Base-by-base conservation (phyloP, 2,113 vertebrate species). In the Neolamprologus brichardi region DNA sequence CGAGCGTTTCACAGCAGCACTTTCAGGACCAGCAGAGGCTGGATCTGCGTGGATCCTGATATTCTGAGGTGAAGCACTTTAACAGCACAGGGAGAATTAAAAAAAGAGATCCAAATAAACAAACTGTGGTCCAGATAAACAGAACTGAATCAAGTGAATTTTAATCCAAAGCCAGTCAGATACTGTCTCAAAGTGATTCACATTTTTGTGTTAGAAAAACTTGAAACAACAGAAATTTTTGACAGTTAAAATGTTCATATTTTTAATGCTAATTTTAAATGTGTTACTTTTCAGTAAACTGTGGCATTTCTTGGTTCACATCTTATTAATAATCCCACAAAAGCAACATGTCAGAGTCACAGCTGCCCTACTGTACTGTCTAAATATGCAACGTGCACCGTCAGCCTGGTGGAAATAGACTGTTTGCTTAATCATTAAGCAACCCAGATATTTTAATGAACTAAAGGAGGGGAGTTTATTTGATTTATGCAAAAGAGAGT, bases 41-140 rank as follows among this genome's bases (percentile, higher is more conserved):
- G 23, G 39, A 75, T 18, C 70, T 46, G 41, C 14, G 8, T 44
- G 20, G 67, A 3, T 10, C 39, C 39, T 44, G 20, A 28, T 46
- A 7, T 28, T 75, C 23, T 46, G 8, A 46, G 8, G 15, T 15
- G 20, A 28, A 75, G 15, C 4, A 7, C 41, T 23, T 41, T 70
- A 41, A 70, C 8, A 15, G 7, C 37, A 0, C 64, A 41, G 5
- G 2, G 0, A 70, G 2, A 70, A 41, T 70, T 3, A 0, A 4
- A 41, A n/a, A 30, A 41, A 44, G 39, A 39, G 1, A 25, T 25
- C 67, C 67, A 44, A 25, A 44, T 44, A 44, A 70, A 72, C 13
- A 41, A 44, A 46, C 13, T 1, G 0, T 34, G 58, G 37, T 70
- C 64, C 37, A 23, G 3, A 44, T 1, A 72, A 44, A 44, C 8